These are phyloP conservation scores for Gallinago paraguaiae DNA, from an alignment of 2,113 vertebrate genomes.

Conservation along the genomic window DNA sequence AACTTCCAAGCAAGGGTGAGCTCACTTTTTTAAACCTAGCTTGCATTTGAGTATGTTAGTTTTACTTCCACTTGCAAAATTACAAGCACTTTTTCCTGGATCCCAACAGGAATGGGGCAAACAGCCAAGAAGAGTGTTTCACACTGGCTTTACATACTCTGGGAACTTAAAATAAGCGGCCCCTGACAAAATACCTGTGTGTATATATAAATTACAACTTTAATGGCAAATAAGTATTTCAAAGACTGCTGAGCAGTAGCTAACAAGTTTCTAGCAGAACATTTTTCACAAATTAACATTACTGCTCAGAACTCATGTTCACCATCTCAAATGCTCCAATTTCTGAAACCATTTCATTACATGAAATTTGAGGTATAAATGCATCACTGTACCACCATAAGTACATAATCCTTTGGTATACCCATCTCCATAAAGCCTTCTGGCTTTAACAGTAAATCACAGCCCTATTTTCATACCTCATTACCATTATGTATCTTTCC, in stretches of 20 bases:
- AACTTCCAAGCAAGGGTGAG: not conserved
- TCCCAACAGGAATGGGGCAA: not conserved
- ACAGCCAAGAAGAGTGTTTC: not conserved
- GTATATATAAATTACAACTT: not conserved
- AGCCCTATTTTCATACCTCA: conserved; percentile 35
- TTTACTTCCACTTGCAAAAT: conserved; percentile 10
- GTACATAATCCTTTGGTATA: conserved; percentile 16
- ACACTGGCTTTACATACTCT: not conserved
- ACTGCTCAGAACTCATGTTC: not conserved
- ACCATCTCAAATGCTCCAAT: not conserved
- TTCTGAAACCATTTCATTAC: conserved; percentile 8
- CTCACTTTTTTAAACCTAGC: not conserved
- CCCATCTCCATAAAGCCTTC: conserved; percentile 4
- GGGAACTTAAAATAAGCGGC: not conserved
- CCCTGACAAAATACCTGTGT: not conserved
- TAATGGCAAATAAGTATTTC: conserved; percentile 53
- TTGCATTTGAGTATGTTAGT: not conserved
- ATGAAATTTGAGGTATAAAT: conserved; percentile 2
- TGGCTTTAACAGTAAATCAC: conserved; percentile 21
- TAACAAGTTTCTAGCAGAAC: not conserved
- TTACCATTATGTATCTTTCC: conserved; percentile 29
- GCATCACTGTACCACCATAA: not conserved
- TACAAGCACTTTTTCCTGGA: not conserved
- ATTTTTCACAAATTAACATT: not conserved
- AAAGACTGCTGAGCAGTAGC: conserved; percentile 15